These are phyloP conservation scores for Orchesella cincta DNA, from an alignment of 1,140 invertebrate genomes.

Conservation along the genomic window DNA sequence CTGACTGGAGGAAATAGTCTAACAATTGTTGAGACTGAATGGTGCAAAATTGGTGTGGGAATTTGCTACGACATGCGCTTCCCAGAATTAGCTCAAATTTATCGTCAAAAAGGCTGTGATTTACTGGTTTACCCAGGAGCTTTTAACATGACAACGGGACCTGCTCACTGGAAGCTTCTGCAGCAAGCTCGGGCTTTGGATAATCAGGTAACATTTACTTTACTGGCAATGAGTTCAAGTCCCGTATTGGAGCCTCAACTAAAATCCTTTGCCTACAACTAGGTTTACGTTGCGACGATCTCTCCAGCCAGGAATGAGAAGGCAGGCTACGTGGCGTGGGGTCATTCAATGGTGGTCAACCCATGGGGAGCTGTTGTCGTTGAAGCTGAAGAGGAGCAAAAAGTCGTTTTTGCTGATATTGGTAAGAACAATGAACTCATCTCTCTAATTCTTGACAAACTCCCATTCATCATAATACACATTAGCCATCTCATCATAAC, in stretches of 20 bases:
- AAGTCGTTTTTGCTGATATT: slow-evolving; percentile 74
- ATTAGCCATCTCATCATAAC: not conserved
- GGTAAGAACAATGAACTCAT: slow-evolving; percentile 58
- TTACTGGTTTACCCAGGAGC: slow-evolving; percentile 88
- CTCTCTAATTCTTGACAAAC: not conserved
- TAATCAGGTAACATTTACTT: slow-evolving; percentile 69
- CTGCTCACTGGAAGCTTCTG: slow-evolving; percentile 86
- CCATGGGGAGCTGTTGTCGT: slow-evolving; percentile 83
- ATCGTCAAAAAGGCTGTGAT: slow-evolving; percentile 76
- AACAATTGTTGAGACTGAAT: slow-evolving; percentile 72
- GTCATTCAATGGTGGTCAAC: slow-evolving; percentile 79
- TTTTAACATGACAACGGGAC: slow-evolving; percentile 94
- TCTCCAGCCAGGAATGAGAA: slow-evolving; percentile 54
- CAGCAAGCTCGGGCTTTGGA: slow-evolving; percentile 78
- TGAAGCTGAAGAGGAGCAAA: slow-evolving; percentile 70
- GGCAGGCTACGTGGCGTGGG: slow-evolving; percentile 82
- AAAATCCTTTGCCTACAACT: slow-evolving; percentile 7
- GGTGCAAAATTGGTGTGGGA: slow-evolving; percentile 81
- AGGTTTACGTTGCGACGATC: slow-evolving; percentile 54
- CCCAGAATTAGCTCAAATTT: slow-evolving; percentile 81
- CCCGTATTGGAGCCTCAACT: not conserved
- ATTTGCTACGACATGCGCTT: slow-evolving; percentile 96
- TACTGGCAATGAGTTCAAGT: not conserved
- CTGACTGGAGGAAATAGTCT: slow-evolving; percentile 74
- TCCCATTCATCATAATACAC: not conserved